Evolutionary conservation across 2,797 vertebrate species (phyloP), one percentile per base, ranked within the genome.

Genomic region (Vireo griseus): DNA sequence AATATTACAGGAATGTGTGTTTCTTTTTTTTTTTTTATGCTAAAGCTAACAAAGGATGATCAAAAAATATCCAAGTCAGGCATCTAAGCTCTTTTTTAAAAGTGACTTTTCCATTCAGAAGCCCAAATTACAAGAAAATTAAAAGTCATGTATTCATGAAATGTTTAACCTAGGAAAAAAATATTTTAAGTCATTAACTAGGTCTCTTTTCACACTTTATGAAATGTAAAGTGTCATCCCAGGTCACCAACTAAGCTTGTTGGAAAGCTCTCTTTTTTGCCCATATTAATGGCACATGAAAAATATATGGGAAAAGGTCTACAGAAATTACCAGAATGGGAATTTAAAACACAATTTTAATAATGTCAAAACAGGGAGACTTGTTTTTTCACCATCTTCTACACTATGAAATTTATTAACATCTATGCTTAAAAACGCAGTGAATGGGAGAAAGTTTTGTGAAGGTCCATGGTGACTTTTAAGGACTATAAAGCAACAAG

Each of bases 1-100:
- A 95, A 68, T 91, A 84, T 86, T 90, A 88, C 55, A 83, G 66
- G 88, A 93, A 88, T 75, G 37, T 73, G 72, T 80, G 24, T 29
- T 74, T 84, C 6, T 7, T 62, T 69, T 59, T 55, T 76, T 84
- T 74, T 84, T 74, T 42, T 22, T 13, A 77, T 39, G 21, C 29
- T 83, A 91, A 77, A 80, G 28, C 42, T 94, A 90, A 91, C 69
- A 86, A 88, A 88, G 35, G 62, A 80, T 83, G 54, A 87, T 67
- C 3, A 72, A 75, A 87, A 94, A 86, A 61, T n/a, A 54, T 25
- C 33, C 31, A 82, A 85, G 51, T 84, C 51, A 82, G 42, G 20
- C 40, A 65, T 85, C 59, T 73, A 79, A 87, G 33, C 18, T 62
- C 29, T 52, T 82, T 93, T 91, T 67, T 40, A 80, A 8, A 71